phyloP scores from a whole-genome alignment of 1,140 invertebrate species.

The Pogonomyrmex californicus region DNA sequence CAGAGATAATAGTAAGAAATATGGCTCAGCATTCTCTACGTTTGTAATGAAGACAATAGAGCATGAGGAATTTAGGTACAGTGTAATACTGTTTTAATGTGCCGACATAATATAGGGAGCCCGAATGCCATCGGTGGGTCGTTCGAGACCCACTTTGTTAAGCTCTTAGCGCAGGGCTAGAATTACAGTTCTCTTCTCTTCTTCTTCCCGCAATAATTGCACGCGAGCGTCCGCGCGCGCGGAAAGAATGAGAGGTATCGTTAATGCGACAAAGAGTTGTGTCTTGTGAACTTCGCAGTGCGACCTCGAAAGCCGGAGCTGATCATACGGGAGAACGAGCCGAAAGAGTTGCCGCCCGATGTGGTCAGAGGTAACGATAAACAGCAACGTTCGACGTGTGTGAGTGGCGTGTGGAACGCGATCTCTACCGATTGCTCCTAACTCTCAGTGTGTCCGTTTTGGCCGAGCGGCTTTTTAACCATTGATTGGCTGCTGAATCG shows the following conservation, averaged over 20 bases:
- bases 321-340: conserved; percentile 97
- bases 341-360: conserved; percentile 95
- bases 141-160: conserved; percentile 44
- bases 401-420: conserved; percentile 19
- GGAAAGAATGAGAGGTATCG: conserved; percentile 58
- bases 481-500: conserved; percentile 12
- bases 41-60: neutral
- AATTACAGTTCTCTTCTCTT: conserved; percentile 49
- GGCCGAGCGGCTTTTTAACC: conserved; percentile 48
- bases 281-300: conserved; percentile 85
- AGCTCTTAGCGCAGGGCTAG: conserved; percentile 29
- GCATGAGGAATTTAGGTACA: neutral
- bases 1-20: conserved; percentile 29
- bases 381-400: conserved; percentile 58
- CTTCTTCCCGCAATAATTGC: conserved; percentile 52
- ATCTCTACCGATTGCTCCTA: conserved; percentile 29
- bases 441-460: conserved; percentile 18
- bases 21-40: neutral
- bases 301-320: conserved; percentile 93
- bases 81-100: conserved; percentile 13
- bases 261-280: conserved; percentile 76
- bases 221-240: conserved; percentile 32
- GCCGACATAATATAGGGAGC: neutral
- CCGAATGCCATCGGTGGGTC: neutral
- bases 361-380: conserved; percentile 93